phyloP scores from a whole-genome alignment of 2,113 vertebrate genomes.

The Aegypius monachus region DNA sequence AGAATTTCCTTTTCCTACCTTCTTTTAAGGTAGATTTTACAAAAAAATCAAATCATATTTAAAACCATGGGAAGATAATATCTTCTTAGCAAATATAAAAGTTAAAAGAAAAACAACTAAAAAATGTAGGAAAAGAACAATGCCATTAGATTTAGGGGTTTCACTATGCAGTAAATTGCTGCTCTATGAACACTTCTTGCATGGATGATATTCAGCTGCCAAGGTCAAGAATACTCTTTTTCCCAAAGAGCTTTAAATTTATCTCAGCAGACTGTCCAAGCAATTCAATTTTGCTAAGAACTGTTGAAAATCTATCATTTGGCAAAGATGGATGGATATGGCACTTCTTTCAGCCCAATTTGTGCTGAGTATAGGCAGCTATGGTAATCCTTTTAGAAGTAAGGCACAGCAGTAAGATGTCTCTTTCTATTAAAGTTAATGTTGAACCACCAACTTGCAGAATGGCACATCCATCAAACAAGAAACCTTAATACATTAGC shows the following conservation, averaged over 20 bases:
- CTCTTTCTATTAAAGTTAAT: constrained; percentile 49
- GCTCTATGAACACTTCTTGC: background rate
- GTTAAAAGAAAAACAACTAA: background rate
- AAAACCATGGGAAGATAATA: background rate
- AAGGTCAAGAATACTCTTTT: constrained; percentile 48
- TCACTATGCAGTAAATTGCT: constrained; percentile 2
- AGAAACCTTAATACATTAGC: background rate
- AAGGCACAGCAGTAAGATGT: background rate
- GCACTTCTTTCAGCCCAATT: constrained; percentile 48
- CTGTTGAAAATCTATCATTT: constrained; percentile 67
- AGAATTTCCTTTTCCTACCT: background rate
- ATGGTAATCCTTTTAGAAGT: constrained; percentile 50
- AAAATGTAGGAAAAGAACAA: background rate
- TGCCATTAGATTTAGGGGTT: background rate
- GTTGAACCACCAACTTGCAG: background rate
- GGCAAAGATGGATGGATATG: constrained; percentile 43
- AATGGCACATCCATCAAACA: background rate
- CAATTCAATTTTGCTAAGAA: constrained; percentile 66
- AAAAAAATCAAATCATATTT: background rate
- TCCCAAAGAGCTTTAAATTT: constrained; percentile 64
- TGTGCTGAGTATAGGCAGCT: constrained; percentile 40
- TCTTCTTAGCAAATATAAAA: background rate
- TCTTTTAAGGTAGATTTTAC: background rate
- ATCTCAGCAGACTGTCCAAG: constrained; percentile 61
- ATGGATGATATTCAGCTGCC: constrained; percentile 46